phyloP scores from a whole-genome alignment of 2,797 vertebrate species.

The Gobionotothen gibberifrons region DNA sequence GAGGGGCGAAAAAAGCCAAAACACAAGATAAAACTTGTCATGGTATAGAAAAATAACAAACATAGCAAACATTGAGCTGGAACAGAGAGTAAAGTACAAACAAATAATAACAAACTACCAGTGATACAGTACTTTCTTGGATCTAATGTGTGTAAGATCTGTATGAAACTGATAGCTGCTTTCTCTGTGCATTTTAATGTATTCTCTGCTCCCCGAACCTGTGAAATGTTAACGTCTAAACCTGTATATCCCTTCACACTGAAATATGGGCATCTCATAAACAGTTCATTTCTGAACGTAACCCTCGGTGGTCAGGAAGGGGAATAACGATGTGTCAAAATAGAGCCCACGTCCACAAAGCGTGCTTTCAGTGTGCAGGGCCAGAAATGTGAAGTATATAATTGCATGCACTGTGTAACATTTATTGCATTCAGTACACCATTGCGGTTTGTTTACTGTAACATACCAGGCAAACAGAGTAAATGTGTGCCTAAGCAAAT shows the following conservation, averaged over 20 bases:
- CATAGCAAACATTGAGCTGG: conserved; percentile 10
- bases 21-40: conserved; percentile 28
- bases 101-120: conserved; percentile 7
- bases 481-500: conserved; percentile 82
- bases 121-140: neutral
- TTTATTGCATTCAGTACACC: conserved; percentile 83
- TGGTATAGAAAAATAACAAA: conserved; percentile 34
- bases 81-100: neutral
- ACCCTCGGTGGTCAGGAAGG: conserved; percentile 74
- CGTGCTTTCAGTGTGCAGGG: conserved; percentile 74
- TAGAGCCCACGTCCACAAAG: conserved; percentile 74
- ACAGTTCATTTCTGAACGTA: conserved; percentile 72
- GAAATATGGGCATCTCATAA: conserved; percentile 69
- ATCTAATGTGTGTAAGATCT: neutral
- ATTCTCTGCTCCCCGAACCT: conserved; percentile 18
- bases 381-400: conserved; percentile 81
- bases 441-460: conserved; percentile 85
- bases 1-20: conserved; percentile 36
- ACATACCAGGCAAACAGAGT: conserved; percentile 81
- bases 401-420: conserved; percentile 84
- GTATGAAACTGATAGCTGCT: neutral
- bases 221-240: conserved; percentile 42
- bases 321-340: conserved; percentile 83
- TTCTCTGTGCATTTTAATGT: conserved; percentile 41
- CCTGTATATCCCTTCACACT: conserved; percentile 44